Percentiles rank a stretch among this genome's conserved stretches.
Conservation (phyloP, 2,888 invertebrate genomes). For the Scaeva pyrastri region DNA sequence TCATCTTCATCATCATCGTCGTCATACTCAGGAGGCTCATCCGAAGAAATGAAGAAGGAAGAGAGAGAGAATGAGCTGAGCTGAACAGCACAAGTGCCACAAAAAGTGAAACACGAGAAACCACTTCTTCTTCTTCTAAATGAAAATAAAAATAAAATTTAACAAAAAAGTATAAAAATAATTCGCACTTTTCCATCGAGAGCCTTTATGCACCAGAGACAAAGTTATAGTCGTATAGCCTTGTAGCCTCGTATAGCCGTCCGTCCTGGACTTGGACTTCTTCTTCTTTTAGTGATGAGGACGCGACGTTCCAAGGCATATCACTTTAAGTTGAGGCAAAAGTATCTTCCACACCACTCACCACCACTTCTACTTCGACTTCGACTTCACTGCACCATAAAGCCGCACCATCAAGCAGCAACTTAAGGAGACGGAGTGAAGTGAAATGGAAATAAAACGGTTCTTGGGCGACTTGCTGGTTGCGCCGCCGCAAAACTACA, state of each 20-base stretch:
- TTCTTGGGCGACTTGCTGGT: slow-evolving; percentile 51
- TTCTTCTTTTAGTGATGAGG: too few relatives aligned
- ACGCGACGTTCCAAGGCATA: slow-evolving; percentile 38
- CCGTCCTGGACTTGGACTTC: slow-evolving; percentile 10
- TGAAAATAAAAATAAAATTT: slow-evolving; percentile 9
- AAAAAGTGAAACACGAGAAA: slow-evolving; percentile 75
- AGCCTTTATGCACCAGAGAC: slow-evolving; percentile 13
- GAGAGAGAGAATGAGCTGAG: not conserved
- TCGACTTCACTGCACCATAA: not conserved
- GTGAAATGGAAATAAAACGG: slow-evolving; percentile 57
- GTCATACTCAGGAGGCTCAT: slow-evolving; percentile 34
- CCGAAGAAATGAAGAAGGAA: slow-evolving; percentile 29
- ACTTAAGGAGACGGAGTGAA: not conserved
- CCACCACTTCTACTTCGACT: too few relatives aligned
- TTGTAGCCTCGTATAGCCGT: too few relatives aligned
- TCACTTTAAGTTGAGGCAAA: slow-evolving; percentile 53
- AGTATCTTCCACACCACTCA: not conserved
- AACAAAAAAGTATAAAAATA: slow-evolving; percentile 53
- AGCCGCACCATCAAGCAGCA: not conserved
- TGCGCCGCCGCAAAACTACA: slow-evolving; percentile 58
- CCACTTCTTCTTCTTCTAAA: slow-evolving; percentile 62
- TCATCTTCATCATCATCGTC: slow-evolving; percentile 9
- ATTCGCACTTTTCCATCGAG: slow-evolving; percentile 59
- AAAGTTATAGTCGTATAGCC: too few relatives aligned
- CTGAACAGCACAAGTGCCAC: slow-evolving; percentile 67